Conservation (phyloP, 2,888 invertebrate genomes). For the Drosophila kuntzei region DNA sequence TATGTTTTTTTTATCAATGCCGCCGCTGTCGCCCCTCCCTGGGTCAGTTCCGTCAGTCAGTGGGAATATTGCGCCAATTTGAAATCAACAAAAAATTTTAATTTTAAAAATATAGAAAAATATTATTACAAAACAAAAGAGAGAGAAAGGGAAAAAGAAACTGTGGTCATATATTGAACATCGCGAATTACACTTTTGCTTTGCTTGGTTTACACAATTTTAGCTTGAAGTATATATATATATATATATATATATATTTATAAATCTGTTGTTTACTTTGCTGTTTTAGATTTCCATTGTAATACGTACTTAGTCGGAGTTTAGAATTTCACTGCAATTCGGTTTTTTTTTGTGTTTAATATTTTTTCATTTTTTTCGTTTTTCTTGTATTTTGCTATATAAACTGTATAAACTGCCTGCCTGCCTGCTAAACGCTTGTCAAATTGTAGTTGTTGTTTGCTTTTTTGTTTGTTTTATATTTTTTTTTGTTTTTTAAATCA, state of each 20-base stretch:
- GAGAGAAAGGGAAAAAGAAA: conserved; percentile 6
- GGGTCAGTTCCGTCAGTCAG: conserved; percentile 23
- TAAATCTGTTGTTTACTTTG: conserved; percentile 45
- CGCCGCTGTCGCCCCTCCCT: conserved; percentile 16
- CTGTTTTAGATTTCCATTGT: conserved; percentile 31
- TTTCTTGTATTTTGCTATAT: conserved; percentile 65
- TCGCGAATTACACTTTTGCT: conserved; percentile 46
- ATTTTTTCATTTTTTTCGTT: conserved; percentile 31
- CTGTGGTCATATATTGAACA: conserved; percentile 32
- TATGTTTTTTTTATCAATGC: conserved; percentile 32
- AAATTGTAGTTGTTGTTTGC: conserved; percentile 58
- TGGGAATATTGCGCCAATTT: conserved; percentile 27
- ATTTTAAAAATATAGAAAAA: conserved; percentile 38
- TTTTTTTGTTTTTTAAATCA: conserved; percentile 51
- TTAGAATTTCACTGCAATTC: conserved; percentile 48
- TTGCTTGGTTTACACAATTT: conserved; percentile 32
- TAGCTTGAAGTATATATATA: conserved; percentile 15
- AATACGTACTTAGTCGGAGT: conserved; percentile 74
- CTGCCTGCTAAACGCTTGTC: conserved; percentile 74
- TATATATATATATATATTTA: conserved; percentile 31
- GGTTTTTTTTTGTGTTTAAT: conserved; percentile 21
- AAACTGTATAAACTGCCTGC: conserved; percentile 76
- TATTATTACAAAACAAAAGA: conserved; percentile 28
- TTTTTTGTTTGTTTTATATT: conserved; percentile 42
- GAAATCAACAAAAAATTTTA: conserved; percentile 44